These are phyloP conservation scores for Escarpia spicata DNA, from an alignment of 2,888 invertebrate species.

Conservation along the genomic window DNA sequence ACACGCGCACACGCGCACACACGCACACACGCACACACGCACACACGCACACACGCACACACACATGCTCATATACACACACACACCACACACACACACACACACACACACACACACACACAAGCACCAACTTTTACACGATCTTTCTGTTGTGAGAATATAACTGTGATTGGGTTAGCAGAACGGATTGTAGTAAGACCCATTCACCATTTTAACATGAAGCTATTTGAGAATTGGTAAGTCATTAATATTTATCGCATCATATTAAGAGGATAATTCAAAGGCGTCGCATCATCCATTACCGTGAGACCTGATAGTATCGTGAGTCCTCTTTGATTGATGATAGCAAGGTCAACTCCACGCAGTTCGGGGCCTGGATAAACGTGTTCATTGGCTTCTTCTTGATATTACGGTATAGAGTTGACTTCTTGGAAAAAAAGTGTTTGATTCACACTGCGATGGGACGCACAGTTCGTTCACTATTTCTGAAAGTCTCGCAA, in stretches of 20 bases:
- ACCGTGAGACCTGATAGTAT: background rate
- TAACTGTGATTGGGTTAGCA: background rate
- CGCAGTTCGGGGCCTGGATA: background rate
- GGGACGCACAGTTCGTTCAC: background rate
- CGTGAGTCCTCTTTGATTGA: background rate
- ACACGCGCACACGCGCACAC: no score
- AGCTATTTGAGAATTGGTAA: background rate
- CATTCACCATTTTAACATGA: background rate
- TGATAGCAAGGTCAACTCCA: background rate
- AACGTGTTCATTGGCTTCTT: background rate
- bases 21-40: no score
- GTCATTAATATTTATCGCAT: constrained; percentile 3
- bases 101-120: no score
- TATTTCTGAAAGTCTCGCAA: background rate
- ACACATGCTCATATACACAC: no score
- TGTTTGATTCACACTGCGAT: background rate
- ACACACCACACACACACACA: no score
- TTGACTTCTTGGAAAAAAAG: background rate
- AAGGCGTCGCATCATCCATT: background rate
- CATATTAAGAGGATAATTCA: background rate
- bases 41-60: no score
- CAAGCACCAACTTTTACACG: background rate
- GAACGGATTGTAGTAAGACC: background rate
- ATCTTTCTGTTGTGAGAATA: background rate
- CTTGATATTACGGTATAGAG: background rate